Evolutionary conservation across 2,797 vertebrate genomes (phyloP), one percentile per base, ranked within the genome.

Genomic region (Vipera latastei): DNA sequence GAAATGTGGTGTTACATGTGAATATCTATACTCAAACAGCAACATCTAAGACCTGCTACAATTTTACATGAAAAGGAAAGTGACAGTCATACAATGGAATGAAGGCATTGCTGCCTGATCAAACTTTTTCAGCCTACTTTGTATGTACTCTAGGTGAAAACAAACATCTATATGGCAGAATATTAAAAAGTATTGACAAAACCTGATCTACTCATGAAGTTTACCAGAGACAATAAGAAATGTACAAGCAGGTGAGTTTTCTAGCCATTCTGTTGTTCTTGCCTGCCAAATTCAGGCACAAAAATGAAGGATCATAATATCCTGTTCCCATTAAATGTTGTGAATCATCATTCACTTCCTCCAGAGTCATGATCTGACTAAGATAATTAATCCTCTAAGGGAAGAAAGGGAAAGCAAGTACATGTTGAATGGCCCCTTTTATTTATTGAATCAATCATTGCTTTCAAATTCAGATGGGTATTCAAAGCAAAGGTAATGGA

Each of bases 191-290:
- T 32, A 38, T 69, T 69, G 14, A n/a, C 38, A 78, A 22, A 44
- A 44, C 8, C 4, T 44, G 18, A 92, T 95, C 93, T 94, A 92
- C 22, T 91, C 92, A 95, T 91, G 51, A 61, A 96, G 96, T 95
- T 96, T 96, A 94, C 89, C 55, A 95, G 83, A 93, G 96, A 95
- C 93, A 96, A 95, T 95, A 95, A 94, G 92, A 89, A 92, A 28
- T 91, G 96, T 95, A 95, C 94, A 57, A n/a, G 9, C 53, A 87
- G 61, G 78, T 92, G 16, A 32, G 18, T 28, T 89, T 20, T 55
- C 55, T 25, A 28, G 78, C 60, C 51, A 25, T 69, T 83, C 6
- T 14, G 48, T 63, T 69, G n/a, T 60, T 88, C 38, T 60, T 61
- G 60, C 38, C 51, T 87, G 25, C n/a, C n/a, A 83, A 83, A 86